phyloP scores from a whole-genome alignment of 2,113 vertebrate genomes.

The Rissa tridactyla region DNA sequence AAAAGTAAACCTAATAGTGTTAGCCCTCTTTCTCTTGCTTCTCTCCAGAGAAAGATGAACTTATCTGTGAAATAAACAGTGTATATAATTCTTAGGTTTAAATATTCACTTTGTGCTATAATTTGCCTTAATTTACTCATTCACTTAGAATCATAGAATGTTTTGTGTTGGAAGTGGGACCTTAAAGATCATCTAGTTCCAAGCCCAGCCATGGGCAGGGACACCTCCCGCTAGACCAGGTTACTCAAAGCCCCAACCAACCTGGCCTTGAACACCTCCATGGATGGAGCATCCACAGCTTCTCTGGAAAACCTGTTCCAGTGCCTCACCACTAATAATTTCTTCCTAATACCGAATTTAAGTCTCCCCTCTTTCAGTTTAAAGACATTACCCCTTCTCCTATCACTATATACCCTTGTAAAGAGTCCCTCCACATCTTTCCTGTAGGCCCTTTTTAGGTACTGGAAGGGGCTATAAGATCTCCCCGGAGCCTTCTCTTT shows the following conservation, averaged over 20 bases:
- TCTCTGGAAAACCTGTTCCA: background rate
- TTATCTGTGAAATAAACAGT: background rate
- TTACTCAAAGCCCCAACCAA: background rate
- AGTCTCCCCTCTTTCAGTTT: background rate
- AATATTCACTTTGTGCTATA: background rate
- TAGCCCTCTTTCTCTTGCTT: background rate
- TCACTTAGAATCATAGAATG: background rate
- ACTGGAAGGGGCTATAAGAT: background rate
- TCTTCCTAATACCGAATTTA: background rate
- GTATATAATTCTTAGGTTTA: background rate
- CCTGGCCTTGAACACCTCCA: background rate
- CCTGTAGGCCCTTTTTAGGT: background rate
- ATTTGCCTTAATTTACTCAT: background rate
- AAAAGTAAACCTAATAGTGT: background rate
- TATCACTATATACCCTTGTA: too few species aligned
- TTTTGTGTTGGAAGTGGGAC: background rate
- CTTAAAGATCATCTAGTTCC: background rate
- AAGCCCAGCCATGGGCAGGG: background rate
- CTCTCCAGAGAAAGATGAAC: background rate
- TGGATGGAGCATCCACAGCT: background rate
- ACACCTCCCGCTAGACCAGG: background rate
- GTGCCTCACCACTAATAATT: background rate
- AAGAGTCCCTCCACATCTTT: background rate
- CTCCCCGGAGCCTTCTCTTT: background rate
- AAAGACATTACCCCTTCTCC: background rate